Base-by-base conservation (phyloP, 2,888 invertebrate genomes). In the Caenorhabditis panamensis region DNA sequence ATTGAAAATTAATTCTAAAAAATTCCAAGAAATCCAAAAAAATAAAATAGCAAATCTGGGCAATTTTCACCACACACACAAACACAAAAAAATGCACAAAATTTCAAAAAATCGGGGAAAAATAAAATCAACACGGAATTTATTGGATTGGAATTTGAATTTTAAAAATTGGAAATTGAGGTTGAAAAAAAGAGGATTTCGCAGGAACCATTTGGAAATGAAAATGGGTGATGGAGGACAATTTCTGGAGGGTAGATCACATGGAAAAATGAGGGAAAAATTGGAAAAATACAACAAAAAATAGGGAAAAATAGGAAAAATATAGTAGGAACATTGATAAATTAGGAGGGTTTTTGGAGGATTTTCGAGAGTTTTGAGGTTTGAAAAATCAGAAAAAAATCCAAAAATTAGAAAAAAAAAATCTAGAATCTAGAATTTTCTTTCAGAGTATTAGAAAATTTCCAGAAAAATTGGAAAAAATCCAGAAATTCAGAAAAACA, bases 171-270 rank as follows among this genome's bases (percentile, higher is more conserved):
- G 3, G 20, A 37, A 37, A 37, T 13, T 44, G 26, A 24, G 3
- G 5, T 1, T 8, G 44, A 61, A 59, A 22, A 47, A 26, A 22
- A 24, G 24, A 22, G 31, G 28, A 62, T 49, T 62, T 62, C 59
- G 41, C 59, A 59, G 31, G 28, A 41, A 16, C 41, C 41, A 41
- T 41, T 41, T 49, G 49, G n/a, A 26, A 49, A 44, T n/a, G n/a
- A 62, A 47, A 49, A 63, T 31, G 47, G 2, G 26, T 28, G 22
- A 49, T 18, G 6, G 44, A 24, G 20, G 13, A 62, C 47, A 24
- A 62, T 18, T 49, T 49, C 11, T 31, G n/a, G 11, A 20, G n/a
- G 6, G 6, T 2, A 13, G 26, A 56, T 26, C n/a, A 28, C 24
- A 18, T 31, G 31, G 31, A 9, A 31, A 9, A 31, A 9, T 31